Base-by-base conservation (phyloP, 64 coral and sea anemone genomes). In the Porites lutea region DNA sequence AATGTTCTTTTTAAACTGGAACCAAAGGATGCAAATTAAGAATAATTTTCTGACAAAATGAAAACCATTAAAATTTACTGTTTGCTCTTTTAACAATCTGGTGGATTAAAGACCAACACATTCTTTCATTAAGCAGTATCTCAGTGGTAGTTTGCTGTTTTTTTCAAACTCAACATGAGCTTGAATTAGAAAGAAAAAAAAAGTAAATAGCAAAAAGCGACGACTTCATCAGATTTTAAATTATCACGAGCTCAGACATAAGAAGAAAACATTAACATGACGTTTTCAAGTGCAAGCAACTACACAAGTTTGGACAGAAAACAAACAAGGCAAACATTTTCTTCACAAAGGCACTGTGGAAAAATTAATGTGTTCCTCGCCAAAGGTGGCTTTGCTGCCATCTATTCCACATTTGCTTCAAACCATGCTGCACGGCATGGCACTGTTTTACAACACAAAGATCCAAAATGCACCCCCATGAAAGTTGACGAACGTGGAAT, bases 241-340 rank as follows among this genome's bases (percentile, higher is more conserved):
- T 37, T 37, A 37, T 37, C 27, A 37, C 27, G 27, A 1, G 27
- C 27, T 57, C 54, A 57, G 54, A 57, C 54, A 9, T 1, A 6
- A 12, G 54, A 57, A 57, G 12, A 57, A 57, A 12, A 76, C 19
- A 14, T 76, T 50, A 76, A 51, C 18, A 48, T 84, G 61, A 68
- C 19, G 19, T 8, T 68, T 52, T 68, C 9, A 69, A 68, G 61
- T 52, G 64, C 52, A 23, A 48, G 72, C 2, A 76, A 18, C 12
- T 47, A 68, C 14, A 65, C 1, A 47, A 46, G 15, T 16, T 43
- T 12, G 46, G 11, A 53, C 77, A 20, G 52, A 81, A 45, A 81
- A 45, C 54, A 59, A 45, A 65, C 79, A 55, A 74, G 11, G 49
- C 20, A 82, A 82, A 65, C 27, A 82, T 82, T 84, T 37, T 69